Evolutionary conservation across 2,113 vertebrate species (phyloP), one percentile per base, ranked within the genome.

Genomic region (Pluvianellus socialis): DNA sequence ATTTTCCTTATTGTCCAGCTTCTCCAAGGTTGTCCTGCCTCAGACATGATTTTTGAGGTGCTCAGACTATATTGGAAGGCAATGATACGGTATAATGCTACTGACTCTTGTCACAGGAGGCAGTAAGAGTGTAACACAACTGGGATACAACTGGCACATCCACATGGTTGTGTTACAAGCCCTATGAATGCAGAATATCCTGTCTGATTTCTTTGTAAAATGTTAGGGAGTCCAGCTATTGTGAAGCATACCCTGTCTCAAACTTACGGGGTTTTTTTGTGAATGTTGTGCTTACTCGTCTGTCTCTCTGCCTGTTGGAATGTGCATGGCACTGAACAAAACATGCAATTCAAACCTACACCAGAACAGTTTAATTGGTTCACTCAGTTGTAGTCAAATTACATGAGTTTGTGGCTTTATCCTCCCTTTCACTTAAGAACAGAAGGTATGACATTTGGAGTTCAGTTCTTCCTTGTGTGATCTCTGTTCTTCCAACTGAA

Each of bases 31-130:
- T 79, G 50, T 86, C 50, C 52, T 81, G 32, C 53, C 75, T 90
- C 70, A 94, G 73, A 85, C 62, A 32, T 79, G 63, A 67, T 59
- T 83, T 96, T 66, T 88, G 84, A 96, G 93, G 79, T 93, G 91
- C 87, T 80, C 45, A 72, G 59, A 70, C 75, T 81, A 55, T 66
- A 42, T 42, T 45, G 55, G 74, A 91, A 93, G n/a, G 62, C 44
- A 87, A n/a, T 75, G 61, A 89, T 68, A 91, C 86, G 65, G 24
- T 70, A 50, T 65, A 66, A 93, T 32, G 45, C 33, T 79, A 19
- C 76, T 79, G 49, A 61, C 10, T 73, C 38, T 66, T 90, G 70
- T 87, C 49, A 47, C 19, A 40, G 56, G 21, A 59, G 45, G 21
- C 47, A 88, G 92, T 79, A 81, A 42, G 40, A 71, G 52, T 15